Base-by-base conservation (phyloP, 2,888 invertebrate species). In the Cabera pusaria region DNA sequence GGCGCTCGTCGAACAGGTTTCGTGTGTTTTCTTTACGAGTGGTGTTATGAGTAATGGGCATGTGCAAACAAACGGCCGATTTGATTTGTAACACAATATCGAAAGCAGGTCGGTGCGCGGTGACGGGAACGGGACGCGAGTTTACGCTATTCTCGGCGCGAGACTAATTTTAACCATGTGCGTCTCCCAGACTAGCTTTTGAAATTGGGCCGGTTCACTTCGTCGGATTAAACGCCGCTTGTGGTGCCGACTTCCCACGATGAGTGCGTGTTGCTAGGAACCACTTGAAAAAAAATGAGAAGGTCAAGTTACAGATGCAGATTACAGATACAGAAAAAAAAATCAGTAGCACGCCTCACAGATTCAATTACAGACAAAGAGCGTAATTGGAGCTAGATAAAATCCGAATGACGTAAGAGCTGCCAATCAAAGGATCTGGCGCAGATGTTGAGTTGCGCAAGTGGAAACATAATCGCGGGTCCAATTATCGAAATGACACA, bases 151-250 rank as follows among this genome's bases (percentile, higher is more conserved):
- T 88, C 79, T 82, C 63, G 85, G 85, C 76, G 72, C 71, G 71
- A 57, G 64, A 75, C 88, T 88, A 87, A 88, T 88, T 88, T 87
- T 87, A 88, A 84, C 88, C 87, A 87, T 86, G 72, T 85, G 83
- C 84, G 87, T 86, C 82, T 84, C 84, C 67, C 79, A 77, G 80
- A 76, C 80, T 82, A 78, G 85, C 77, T 83, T 84, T 85, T 85
- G 86, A 86, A 88, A 85, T 85, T 86, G 81, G 81, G 85, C 81
- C 85, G 83, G 52, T 66, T 61, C 57, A 59, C 60, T 79, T 76
- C 76, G 66, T 56, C 65, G 75, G 75, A 35, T 26, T 24, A 35
- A 26, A 79, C 54, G 54, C 54, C 49, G 51, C 56, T 52, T 52
- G 42, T 45, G 55, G 56, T 53, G 50, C 43, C 45, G 45, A 61